phyloP scores from a whole-genome alignment of 23 tunicate genomes.

The Clavelina lepadiformis region DNA sequence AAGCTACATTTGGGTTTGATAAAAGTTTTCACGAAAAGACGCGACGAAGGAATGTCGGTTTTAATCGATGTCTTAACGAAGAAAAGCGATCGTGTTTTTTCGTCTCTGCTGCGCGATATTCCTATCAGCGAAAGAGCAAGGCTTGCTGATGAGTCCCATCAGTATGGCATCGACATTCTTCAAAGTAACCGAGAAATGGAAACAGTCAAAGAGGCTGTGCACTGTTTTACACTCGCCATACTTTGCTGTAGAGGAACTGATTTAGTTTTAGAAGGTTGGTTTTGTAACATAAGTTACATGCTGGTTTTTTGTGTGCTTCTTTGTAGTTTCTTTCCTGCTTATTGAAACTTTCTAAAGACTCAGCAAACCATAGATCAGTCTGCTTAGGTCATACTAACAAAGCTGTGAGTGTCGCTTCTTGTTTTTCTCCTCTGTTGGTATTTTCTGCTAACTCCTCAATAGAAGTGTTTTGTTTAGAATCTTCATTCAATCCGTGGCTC shows the following conservation, averaged over 20 bases:
- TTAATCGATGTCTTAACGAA: slow-evolving; percentile 37
- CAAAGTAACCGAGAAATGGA: slow-evolving; percentile 30
- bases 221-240: slow-evolving; percentile 63
- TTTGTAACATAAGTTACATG: background rate
- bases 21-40: slow-evolving; percentile 50
- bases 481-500: slow-evolving; percentile 36
- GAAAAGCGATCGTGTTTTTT: slow-evolving; percentile 52
- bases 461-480: slow-evolving; percentile 14
- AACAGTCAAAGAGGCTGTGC: slow-evolving; percentile 33
- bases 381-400: background rate
- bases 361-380: too few relatives aligned
- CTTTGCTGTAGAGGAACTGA: slow-evolving; percentile 66
- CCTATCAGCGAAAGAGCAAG: slow-evolving; percentile 54
- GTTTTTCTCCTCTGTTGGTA: background rate
- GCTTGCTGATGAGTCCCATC: slow-evolving; percentile 52
- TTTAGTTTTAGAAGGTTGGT: slow-evolving; percentile 55
- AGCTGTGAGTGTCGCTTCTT: background rate
- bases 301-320: background rate
- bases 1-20: slow-evolving; percentile 74
- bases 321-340: background rate
- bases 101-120: slow-evolving; percentile 57
- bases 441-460: background rate
- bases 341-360: too few relatives aligned
- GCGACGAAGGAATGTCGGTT: slow-evolving; percentile 56
- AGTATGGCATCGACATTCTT: slow-evolving; percentile 40